Conservation (phyloP, 2,113 vertebrate genomes). For the Kryptolebias marmoratus region DNA sequence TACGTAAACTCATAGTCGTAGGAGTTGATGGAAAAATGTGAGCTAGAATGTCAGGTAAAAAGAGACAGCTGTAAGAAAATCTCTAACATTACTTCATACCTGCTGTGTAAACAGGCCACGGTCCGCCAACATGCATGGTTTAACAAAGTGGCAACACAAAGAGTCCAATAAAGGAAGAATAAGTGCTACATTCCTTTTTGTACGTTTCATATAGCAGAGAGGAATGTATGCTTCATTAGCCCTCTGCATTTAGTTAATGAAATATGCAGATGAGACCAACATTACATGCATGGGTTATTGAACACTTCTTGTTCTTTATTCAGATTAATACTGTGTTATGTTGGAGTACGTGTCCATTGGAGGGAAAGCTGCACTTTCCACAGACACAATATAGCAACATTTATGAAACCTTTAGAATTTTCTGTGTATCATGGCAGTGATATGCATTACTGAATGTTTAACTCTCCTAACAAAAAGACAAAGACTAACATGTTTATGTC, state of each 20-base stretch:
- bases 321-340: background rate
- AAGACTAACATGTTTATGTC: too few relatives aligned
- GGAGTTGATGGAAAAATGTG: too few relatives aligned
- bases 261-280: slow-evolving; percentile 47
- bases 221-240: slow-evolving; percentile 35
- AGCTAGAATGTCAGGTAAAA: too few relatives aligned
- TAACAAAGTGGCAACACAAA: background rate
- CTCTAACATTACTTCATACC: background rate
- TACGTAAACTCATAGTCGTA: too few relatives aligned
- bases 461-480: too few relatives aligned
- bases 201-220: slow-evolving; percentile 1
- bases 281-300: slow-evolving; percentile 41
- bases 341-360: background rate
- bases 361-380: slow-evolving; percentile 13
- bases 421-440: too few relatives aligned
- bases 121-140: background rate
- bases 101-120: background rate
- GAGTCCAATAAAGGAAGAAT: background rate
- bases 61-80: too few relatives aligned
- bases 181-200: background rate
- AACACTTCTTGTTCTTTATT: slow-evolving; percentile 23
- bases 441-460: too few relatives aligned
- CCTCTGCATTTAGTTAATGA: slow-evolving; percentile 38
- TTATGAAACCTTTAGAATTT: too few relatives aligned
- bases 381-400: background rate